These are phyloP conservation scores for Paracanthobrama guichenoti DNA, from an alignment of 2,113 vertebrate species.

Conservation along the genomic window DNA sequence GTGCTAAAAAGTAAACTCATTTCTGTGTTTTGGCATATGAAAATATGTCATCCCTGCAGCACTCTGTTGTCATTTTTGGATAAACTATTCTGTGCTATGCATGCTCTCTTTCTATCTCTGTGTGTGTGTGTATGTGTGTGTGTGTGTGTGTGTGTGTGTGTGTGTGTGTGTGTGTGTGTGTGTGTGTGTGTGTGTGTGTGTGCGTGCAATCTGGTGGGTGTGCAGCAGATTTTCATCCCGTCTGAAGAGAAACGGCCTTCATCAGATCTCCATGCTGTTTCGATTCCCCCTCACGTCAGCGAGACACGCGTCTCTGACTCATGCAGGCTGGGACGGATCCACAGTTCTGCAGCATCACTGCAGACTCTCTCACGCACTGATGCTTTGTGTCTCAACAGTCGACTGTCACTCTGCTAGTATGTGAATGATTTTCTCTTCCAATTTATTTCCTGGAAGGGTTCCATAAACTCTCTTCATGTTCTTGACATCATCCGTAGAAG, in stretches of 20 bases:
- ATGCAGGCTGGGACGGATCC: constrained; percentile 6
- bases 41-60: no score
- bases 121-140: background rate
- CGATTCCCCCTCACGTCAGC: constrained; percentile 13
- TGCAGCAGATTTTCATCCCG: background rate
- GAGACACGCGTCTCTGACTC: constrained; percentile 11
- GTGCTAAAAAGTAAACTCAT: no score
- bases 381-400: background rate
- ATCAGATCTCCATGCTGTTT: background rate
- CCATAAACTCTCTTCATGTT: background rate
- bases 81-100: background rate
- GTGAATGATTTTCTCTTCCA: background rate
- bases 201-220: background rate
- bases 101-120: background rate
- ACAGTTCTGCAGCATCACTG: constrained; percentile 23
- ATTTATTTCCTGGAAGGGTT: background rate
- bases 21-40: no score
- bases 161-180: background rate
- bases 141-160: background rate
- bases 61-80: background rate
- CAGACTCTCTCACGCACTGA: constrained; percentile 7
- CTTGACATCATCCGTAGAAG: background rate
- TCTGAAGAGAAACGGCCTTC: background rate
- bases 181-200: background rate
- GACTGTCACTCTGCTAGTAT: background rate